These are phyloP conservation scores for Pachymerium ferrugineum DNA, from an alignment of 2,888 invertebrate genomes.

Conservation along the genomic window DNA sequence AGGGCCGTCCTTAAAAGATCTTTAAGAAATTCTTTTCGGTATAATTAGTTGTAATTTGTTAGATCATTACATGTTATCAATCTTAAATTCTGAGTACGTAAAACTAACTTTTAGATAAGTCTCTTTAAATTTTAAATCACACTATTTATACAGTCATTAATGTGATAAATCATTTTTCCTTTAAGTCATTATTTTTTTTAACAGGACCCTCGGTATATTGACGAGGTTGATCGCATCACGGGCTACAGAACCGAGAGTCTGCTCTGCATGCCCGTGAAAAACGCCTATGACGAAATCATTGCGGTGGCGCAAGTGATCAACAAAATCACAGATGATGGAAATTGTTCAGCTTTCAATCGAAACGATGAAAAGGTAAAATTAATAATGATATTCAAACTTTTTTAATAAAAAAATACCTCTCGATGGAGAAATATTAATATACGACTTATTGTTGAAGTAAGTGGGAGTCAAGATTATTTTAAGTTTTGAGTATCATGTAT, in stretches of 20 bases:
- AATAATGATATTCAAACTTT: slow-evolving; percentile 9
- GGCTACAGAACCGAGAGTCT: slow-evolving; percentile 50
- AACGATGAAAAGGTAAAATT: slow-evolving; percentile 49
- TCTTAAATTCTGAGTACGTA: no score
- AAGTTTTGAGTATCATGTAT: no score
- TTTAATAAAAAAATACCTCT: neutral
- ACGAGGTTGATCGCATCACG: slow-evolving; percentile 51
- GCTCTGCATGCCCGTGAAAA: slow-evolving; percentile 48
- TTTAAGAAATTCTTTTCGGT: no score
- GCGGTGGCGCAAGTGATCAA: slow-evolving; percentile 50
- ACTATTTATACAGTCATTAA: no score
- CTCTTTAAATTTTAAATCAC: no score
- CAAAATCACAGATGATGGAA: slow-evolving; percentile 44
- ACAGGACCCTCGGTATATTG: slow-evolving; percentile 52
- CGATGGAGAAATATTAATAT: no score
- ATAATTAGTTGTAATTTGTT: no score
- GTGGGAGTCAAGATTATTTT: no score
- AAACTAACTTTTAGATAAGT: no score
- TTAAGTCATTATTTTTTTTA: slow-evolving; percentile 37
- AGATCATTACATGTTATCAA: no score
- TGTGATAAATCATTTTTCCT: neutral
- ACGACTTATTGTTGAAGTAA: no score
- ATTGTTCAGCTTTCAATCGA: slow-evolving; percentile 41
- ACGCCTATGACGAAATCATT: slow-evolving; percentile 46
- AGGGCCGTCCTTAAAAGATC: no score